Conservation (phyloP, 2,797 vertebrate genomes). For the Acipenser oxyrinchus region DNA sequence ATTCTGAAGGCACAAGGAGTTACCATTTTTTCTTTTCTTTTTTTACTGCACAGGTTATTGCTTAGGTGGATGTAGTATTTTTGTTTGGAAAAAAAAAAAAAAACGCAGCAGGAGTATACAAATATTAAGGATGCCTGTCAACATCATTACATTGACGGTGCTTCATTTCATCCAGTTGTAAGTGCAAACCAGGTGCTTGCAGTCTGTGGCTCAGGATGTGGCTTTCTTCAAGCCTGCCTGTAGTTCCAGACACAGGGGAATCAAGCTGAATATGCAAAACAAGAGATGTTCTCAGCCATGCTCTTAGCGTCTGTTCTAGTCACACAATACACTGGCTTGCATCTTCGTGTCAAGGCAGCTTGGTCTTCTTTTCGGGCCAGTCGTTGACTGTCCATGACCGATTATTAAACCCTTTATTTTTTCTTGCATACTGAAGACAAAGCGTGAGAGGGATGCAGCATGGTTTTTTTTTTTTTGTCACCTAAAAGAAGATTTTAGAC, state of each 20-base stretch:
- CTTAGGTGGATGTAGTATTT: slow-evolving; percentile 29
- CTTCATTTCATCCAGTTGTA: slow-evolving; percentile 45
- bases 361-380: neutral
- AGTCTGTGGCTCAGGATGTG: slow-evolving; percentile 67
- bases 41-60: neutral
- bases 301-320: neutral
- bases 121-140: slow-evolving; percentile 55
- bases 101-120: slow-evolving; percentile 36
- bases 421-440: too few relatives aligned
- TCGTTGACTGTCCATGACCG: neutral
- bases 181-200: slow-evolving; percentile 57
- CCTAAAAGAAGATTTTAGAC: too few relatives aligned
- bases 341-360: slow-evolving; percentile 1
- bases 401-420: neutral
- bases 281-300: slow-evolving; percentile 17
- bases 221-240: slow-evolving; percentile 46
- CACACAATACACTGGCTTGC: slow-evolving; percentile 6
- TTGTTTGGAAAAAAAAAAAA: slow-evolving; percentile 56
- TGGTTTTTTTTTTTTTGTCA: too few relatives aligned
- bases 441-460: too few relatives aligned
- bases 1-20: too few relatives aligned
- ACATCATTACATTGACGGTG: slow-evolving; percentile 43
- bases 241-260: slow-evolving; percentile 42
- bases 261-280: slow-evolving; percentile 57
- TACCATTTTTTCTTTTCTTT: too few relatives aligned